phyloP scores from a whole-genome alignment of 1,140 invertebrate genomes.

The Microplitis mediator region DNA sequence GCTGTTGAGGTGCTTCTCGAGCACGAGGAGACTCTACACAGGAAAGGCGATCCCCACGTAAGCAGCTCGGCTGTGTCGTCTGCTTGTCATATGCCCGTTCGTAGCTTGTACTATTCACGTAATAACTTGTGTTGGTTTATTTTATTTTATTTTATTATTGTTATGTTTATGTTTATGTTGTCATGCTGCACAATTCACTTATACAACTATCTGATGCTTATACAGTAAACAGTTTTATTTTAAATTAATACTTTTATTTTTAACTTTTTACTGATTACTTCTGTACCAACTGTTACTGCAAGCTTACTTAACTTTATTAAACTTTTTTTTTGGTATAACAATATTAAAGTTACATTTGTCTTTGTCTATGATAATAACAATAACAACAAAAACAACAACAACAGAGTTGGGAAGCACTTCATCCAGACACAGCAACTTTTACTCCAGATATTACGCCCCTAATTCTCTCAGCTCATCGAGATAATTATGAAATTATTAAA shows the following conservation, averaged over 20 bases:
- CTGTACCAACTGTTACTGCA: too few species aligned
- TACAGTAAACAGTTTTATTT: background rate
- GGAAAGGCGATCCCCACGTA: conserved; percentile 82
- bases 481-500: conserved; percentile 99
- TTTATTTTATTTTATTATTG: background rate
- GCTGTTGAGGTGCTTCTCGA: conserved; percentile 94
- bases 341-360: background rate
- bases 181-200: background rate
- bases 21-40: conserved; percentile 84
- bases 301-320: background rate
- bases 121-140: background rate
- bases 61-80: conserved; percentile 54
- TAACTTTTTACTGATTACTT: background rate
- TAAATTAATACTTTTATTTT: background rate
- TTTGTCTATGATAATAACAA: background rate
- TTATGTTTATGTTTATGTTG: background rate
- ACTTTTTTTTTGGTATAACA: background rate
- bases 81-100: conserved; percentile 38
- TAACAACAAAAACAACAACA: conserved; percentile 31
- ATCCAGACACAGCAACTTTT: conserved; percentile 90
- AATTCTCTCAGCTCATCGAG: conserved; percentile 92
- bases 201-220: background rate
- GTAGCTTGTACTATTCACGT: conserved; percentile 25
- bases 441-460: conserved; percentile 96
- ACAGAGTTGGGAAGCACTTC: conserved; percentile 90